Evolutionary conservation across 2,113 vertebrate species (phyloP).

Genomic region (Pimephales promelas): DNA sequence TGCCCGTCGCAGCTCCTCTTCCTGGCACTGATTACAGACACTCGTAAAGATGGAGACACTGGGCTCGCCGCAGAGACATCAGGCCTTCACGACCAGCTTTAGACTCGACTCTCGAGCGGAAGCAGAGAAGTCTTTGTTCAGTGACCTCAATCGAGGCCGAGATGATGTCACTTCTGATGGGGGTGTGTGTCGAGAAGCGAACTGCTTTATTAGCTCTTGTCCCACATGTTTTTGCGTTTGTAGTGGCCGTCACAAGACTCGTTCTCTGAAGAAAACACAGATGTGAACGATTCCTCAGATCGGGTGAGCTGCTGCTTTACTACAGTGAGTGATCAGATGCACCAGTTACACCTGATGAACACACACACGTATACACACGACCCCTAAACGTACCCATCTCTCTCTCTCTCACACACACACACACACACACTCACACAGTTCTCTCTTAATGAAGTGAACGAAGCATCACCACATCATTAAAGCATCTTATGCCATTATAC

Average conservation of each 20-base stretch:
- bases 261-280: neutral
- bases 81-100: conserved; percentile 48
- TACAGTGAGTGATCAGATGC: too few relatives aligned
- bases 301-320: too few relatives aligned
- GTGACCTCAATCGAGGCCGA: conserved; percentile 16
- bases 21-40: conserved; percentile 69
- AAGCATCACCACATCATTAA: too few relatives aligned
- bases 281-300: too few relatives aligned
- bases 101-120: conserved; percentile 53
- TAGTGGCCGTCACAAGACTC: neutral
- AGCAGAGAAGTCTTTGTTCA: conserved; percentile 37
- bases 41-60: conserved; percentile 56
- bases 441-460: too few relatives aligned
- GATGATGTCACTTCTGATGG: conserved; percentile 18
- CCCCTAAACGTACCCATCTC: too few relatives aligned
- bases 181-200: neutral
- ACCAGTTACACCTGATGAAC: too few relatives aligned
- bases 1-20: conserved; percentile 5
- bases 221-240: neutral
- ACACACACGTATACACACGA: too few relatives aligned
- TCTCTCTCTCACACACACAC: too few relatives aligned
- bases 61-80: conserved; percentile 64
- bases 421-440: too few relatives aligned
- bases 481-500: too few relatives aligned
- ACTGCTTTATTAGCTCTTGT: conserved; percentile 8